Conservation (phyloP, 2,888 invertebrate species). For the Cerastoderma edule region DNA sequence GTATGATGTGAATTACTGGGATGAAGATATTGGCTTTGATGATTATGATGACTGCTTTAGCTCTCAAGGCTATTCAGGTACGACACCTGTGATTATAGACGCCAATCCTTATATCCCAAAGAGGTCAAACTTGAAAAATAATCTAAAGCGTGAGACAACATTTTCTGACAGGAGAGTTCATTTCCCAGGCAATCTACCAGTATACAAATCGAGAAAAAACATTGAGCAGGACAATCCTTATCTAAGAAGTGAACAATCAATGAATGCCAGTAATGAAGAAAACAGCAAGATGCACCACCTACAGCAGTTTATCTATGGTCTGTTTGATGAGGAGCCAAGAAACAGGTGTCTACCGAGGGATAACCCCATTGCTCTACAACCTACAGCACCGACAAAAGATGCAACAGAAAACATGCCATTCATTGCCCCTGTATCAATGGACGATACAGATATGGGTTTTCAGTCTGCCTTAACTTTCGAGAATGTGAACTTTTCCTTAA, state of each 20-base stretch:
- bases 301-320: slow-evolving; percentile 49
- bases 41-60: slow-evolving; percentile 3
- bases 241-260: neutral
- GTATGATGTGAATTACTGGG: slow-evolving; percentile 20
- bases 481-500: slow-evolving; percentile 1
- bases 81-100: slow-evolving; percentile 49
- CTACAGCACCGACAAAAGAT: too few relatives aligned
- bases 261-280: slow-evolving; percentile 22
- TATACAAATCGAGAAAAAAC: slow-evolving; percentile 46
- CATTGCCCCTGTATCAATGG: too few relatives aligned
- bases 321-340: slow-evolving; percentile 54
- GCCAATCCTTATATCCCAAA: slow-evolving; percentile 38
- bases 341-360: slow-evolving; percentile 21
- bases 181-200: slow-evolving; percentile 50
- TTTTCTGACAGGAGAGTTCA: slow-evolving; percentile 35
- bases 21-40: slow-evolving; percentile 19
- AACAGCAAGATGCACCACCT: slow-evolving; percentile 43
- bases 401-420: too few relatives aligned
- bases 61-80: neutral
- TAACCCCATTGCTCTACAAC: too few relatives aligned
- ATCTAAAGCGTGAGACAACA: slow-evolving; percentile 32
- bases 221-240: slow-evolving; percentile 2
- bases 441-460: too few relatives aligned
- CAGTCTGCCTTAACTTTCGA: slow-evolving; percentile 15
- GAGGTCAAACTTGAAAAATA: slow-evolving; percentile 41